Conservation (phyloP, 2,888 invertebrate genomes). For the Noctua fimbriata region DNA sequence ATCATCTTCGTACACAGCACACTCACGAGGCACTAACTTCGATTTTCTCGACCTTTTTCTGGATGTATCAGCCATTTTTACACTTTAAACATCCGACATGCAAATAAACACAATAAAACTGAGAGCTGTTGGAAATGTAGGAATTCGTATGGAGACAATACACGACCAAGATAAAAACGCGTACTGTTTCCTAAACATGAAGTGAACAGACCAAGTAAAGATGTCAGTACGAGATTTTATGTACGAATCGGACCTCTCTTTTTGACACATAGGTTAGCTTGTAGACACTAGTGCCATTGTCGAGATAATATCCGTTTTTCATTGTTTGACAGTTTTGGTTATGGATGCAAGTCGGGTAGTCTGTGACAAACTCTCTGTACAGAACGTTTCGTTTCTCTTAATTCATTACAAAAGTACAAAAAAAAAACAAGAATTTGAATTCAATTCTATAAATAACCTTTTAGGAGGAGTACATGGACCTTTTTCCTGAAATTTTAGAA, state of each 20-base stretch:
- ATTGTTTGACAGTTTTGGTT: conserved; percentile 18
- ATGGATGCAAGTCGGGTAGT: conserved; percentile 56
- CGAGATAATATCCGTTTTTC: too few species aligned
- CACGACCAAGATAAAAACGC: conserved; percentile 21
- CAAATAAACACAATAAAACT: conserved; percentile 5
- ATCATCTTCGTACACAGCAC: conserved; percentile 45
- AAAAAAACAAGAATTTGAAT: not conserved
- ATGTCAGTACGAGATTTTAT: not conserved
- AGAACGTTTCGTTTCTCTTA: conserved; percentile 28
- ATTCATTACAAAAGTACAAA: not conserved
- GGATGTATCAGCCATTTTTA: conserved; percentile 50
- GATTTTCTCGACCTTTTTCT: conserved; percentile 71
- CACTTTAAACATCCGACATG: conserved; percentile 24
- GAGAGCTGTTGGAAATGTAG: conserved; percentile 35
- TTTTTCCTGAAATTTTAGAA: not conserved
- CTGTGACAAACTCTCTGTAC: conserved; percentile 38
- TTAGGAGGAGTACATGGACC: not conserved
- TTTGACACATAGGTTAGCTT: not conserved
- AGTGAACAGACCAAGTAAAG: conserved; percentile 2
- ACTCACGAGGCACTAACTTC: conserved; percentile 71
- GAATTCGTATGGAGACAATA: conserved; percentile 33
- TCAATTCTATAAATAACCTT: not conserved
- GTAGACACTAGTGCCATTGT: conserved; percentile 49
- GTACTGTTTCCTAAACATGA: conserved; percentile 32
- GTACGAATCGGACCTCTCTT: conserved; percentile 31